Conservation (phyloP, 1,140 invertebrate species). For the Cyphomyrmex costatus region DNA sequence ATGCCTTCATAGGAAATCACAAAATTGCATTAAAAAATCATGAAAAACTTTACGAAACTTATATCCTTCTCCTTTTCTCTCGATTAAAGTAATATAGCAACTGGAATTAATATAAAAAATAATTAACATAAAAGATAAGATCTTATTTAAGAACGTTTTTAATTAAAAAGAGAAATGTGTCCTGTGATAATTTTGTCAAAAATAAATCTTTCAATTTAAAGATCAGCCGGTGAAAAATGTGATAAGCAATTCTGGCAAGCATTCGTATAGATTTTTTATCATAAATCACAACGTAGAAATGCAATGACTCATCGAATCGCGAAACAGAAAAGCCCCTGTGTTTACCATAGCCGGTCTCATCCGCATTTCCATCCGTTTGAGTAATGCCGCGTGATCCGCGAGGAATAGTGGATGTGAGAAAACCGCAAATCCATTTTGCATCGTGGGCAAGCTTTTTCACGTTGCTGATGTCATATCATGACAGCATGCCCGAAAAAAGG, state of each 20-base stretch:
- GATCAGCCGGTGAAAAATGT: neutral
- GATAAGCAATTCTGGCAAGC: neutral
- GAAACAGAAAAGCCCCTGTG: conserved; percentile 41
- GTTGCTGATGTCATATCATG: conserved; percentile 72
- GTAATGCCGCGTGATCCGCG: conserved; percentile 13
- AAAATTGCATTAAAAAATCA: neutral
- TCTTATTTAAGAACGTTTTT: neutral
- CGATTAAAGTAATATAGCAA: neutral
- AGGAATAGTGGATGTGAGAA: conserved; percentile 72
- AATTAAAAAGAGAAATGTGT: neutral
- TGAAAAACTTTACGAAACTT: neutral
- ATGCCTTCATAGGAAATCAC: neutral
- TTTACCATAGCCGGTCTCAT: neutral
- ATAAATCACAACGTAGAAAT: neutral
- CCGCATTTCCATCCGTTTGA: conserved; percentile 47
- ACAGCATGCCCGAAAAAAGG: conserved; percentile 63
- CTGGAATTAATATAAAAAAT: neutral
- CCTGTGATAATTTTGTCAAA: neutral
- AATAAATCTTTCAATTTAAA: neutral
- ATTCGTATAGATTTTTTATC: neutral
- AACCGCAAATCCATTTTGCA: conserved; percentile 76
- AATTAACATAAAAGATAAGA: neutral
- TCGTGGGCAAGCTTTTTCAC: conserved; percentile 68
- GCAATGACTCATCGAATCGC: conserved; percentile 53
- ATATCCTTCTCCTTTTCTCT: neutral